Conservation (phyloP, 2,888 invertebrate genomes). For the Tridacna crocea region DNA sequence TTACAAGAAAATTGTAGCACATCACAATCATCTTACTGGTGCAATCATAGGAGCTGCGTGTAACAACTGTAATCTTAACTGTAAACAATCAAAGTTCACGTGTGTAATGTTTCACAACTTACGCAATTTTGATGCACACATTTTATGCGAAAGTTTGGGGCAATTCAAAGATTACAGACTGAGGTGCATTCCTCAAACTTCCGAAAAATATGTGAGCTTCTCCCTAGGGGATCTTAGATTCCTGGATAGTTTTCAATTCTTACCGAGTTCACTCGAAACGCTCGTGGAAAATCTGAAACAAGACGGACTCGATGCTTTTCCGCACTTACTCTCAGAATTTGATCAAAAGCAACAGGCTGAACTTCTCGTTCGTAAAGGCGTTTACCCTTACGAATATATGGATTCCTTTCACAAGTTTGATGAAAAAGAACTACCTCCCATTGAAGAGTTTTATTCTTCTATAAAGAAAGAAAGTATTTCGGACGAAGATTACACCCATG, state of each 20-base stretch:
- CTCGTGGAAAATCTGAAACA: constrained; percentile 36
- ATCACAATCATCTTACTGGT: constrained; percentile 46
- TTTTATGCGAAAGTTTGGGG: constrained; percentile 23
- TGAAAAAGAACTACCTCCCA: constrained; percentile 23
- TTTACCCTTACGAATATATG: constrained; percentile 40
- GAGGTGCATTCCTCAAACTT: constrained; percentile 40
- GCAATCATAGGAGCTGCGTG: constrained; percentile 38
- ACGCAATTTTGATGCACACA: constrained; percentile 40
- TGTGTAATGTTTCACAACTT: constrained; percentile 46
- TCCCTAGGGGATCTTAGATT: constrained; percentile 45
- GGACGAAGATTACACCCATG: constrained; percentile 40
- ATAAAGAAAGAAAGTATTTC: constrained; percentile 34
- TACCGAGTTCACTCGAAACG: constrained; percentile 38
- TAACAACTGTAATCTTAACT: constrained; percentile 37
- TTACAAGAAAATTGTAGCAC: constrained; percentile 25
- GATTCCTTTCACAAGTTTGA: constrained; percentile 22
- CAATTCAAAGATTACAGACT: constrained; percentile 36
- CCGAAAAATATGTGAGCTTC: constrained; percentile 49
- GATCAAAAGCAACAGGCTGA: constrained; percentile 1
- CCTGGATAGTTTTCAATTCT: constrained; percentile 52
- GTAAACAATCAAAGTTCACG: constrained; percentile 33
- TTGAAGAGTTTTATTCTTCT: constrained; percentile 30
- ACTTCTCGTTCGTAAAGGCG: constrained; percentile 30
- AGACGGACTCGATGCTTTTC: constrained; percentile 47
- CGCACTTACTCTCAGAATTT: constrained; percentile 31